phyloP scores from a whole-genome alignment of 2,113 vertebrate species.

The Protobothrops mucrosquamatus region DNA sequence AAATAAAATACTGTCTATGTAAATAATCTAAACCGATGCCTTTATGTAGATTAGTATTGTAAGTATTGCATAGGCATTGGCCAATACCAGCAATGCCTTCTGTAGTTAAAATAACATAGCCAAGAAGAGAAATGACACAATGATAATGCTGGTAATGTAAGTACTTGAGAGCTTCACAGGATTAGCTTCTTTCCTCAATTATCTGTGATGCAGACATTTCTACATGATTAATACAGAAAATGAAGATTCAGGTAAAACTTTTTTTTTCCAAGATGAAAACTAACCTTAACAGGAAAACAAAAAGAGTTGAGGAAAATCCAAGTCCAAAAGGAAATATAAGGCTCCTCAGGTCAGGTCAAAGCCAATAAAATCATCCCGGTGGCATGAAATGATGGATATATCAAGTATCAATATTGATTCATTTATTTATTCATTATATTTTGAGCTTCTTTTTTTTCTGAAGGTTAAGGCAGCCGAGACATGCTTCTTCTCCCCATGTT shows the following conservation, averaged over 20 bases:
- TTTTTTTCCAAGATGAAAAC: background rate
- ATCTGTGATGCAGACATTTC: conserved; percentile 11
- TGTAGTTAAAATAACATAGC: background rate
- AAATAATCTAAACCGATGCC: background rate
- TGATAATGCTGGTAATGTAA: background rate
- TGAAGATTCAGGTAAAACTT: conserved; percentile 7
- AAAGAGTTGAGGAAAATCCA: background rate
- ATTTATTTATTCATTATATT: background rate
- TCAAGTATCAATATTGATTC: background rate
- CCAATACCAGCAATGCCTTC: background rate
- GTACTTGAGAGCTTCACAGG: conserved; percentile 1
- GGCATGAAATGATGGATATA: background rate
- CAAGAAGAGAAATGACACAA: background rate
- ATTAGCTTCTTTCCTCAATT: background rate
- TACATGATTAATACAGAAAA: conserved; percentile 2
- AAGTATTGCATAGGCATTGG: background rate
- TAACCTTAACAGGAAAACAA: background rate
- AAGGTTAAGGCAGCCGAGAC: background rate
- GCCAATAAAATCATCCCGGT: background rate
- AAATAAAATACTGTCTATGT: background rate
- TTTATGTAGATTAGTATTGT: conserved; percentile 27
- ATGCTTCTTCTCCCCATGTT: background rate
- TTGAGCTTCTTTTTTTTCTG: background rate
- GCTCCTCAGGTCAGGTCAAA: background rate
- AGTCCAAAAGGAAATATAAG: background rate